These are phyloP conservation scores for Eurois occulta DNA, from an alignment of 2,888 invertebrate genomes.

Conservation along the genomic window DNA sequence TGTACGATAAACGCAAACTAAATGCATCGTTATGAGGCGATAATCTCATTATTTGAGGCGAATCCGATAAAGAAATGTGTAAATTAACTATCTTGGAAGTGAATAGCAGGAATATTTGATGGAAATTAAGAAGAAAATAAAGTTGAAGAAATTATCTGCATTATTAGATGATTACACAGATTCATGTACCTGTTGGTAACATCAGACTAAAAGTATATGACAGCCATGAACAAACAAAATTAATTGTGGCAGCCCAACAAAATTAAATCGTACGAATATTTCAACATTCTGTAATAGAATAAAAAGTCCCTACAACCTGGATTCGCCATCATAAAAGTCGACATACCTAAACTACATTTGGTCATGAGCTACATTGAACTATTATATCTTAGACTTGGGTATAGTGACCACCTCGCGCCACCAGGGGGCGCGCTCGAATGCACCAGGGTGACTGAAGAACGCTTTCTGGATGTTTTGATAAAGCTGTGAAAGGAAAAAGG, in stretches of 20 bases:
- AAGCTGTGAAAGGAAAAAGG: slow-evolving; percentile 84
- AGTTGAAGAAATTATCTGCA: background rate
- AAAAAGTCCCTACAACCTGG: background rate
- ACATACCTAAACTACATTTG: slow-evolving; percentile 43
- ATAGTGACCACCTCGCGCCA: slow-evolving; percentile 89
- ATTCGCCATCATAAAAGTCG: slow-evolving; percentile 31
- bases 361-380: slow-evolving; percentile 20
- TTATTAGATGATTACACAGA: background rate
- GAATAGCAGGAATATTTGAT: background rate
- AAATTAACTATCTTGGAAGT: background rate
- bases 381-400: slow-evolving; percentile 81
- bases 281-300: background rate
- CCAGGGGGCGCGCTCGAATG: slow-evolving; percentile 93
- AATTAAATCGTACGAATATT: background rate
- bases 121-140: background rate
- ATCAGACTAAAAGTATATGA: background rate
- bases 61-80: slow-evolving; percentile 19
- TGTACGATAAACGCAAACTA: slow-evolving; percentile 66
- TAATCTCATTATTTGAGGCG: slow-evolving; percentile 31
- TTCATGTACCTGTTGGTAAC: background rate
- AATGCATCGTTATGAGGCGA: slow-evolving; percentile 54
- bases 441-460: slow-evolving; percentile 92
- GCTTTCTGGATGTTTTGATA: slow-evolving; percentile 94
- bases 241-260: background rate
- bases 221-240: background rate